Evolutionary conservation across 30 jellyfish, hydroid and myxozoan species (phyloP).

Genomic region (Pseudorhiza aurosa): DNA sequence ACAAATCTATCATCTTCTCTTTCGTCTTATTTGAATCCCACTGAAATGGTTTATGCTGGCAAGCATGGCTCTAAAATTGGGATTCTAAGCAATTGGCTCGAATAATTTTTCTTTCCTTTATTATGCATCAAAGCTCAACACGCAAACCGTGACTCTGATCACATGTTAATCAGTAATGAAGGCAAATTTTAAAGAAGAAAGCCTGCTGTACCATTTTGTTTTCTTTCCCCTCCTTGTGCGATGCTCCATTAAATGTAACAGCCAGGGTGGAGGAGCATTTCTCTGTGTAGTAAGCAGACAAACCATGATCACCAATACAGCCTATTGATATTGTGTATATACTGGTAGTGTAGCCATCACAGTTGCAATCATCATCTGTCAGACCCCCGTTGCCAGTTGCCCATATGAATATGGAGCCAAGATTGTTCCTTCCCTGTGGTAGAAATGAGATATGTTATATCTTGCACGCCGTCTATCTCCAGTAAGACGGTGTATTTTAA

Average conservation of each 20-base stretch:
- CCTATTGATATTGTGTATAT: slow-evolving; percentile 98
- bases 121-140: too few relatives aligned
- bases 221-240: slow-evolving; percentile 98
- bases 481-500: background rate
- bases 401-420: slow-evolving; percentile 96
- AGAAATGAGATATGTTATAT: background rate
- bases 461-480: background rate
- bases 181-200: background rate
- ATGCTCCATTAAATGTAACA: slow-evolving; percentile 99
- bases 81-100: too few relatives aligned
- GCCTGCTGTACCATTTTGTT: slow-evolving; percentile 82
- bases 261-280: slow-evolving; percentile 99
- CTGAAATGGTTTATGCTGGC: too few relatives aligned
- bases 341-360: slow-evolving; percentile 99
- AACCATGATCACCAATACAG: slow-evolving; percentile 99
- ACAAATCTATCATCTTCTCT: too few relatives aligned
- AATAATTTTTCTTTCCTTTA: too few relatives aligned
- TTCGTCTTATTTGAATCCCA: too few relatives aligned
- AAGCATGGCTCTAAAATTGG: too few relatives aligned
- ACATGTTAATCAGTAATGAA: background rate
- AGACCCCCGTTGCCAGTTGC: slow-evolving; percentile 99
- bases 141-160: background rate
- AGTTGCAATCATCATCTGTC: slow-evolving; percentile 99
- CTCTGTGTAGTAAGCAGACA: slow-evolving; percentile 98
- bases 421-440: slow-evolving; percentile 87